Evolutionary conservation across 2,797 vertebrate species (phyloP), one percentile per base, ranked within the genome.

Genomic region (Sebastiscus tertius): DNA sequence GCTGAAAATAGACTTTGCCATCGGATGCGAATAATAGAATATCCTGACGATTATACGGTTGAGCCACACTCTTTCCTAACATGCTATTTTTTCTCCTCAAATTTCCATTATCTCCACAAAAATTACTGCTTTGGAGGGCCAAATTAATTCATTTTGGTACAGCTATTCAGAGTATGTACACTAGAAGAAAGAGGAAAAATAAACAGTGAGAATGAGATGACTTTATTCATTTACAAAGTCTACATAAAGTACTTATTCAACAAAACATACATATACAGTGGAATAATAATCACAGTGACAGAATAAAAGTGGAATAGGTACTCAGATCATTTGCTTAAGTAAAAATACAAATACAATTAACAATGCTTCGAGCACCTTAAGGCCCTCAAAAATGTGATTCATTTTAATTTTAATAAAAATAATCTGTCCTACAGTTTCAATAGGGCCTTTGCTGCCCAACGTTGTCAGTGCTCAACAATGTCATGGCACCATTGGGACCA

Each of bases 1-100:
- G 39, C 61, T 80, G 56, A 80, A 89, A 92, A 87, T 86, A 89
- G 67, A 70, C 42, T 83, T 70, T 78, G 69, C 59, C 55, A 84
- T 89, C 75, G 88, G 70, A 84, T 76, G 71, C 65, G 27, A 84
- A 88, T 76, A 83, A 85, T 65, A 83, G 63, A 75, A 84, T 68
- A 70, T 84, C 72, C 81, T 70, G 54, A 75, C 70, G 39, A 86
- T 82, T 84, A 80, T 70, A 77, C n/a, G 18, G 62, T 61, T 55
- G 33, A 80, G 36, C 36, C 4, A 4, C 68, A 67, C 22, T 77
- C 70, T 78, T 71, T 87, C 58, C 49, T 59, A 34, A 62, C 66
- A 66, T 64, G 29, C 22, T 39, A 20, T 85, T 56, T 81, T 77
- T 62, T 58, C 36, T 77, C 27, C 55, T 64, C 46, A 70, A 22